Conservation (phyloP, 2,888 invertebrate species). For the Sphaerophoria taeniata region DNA sequence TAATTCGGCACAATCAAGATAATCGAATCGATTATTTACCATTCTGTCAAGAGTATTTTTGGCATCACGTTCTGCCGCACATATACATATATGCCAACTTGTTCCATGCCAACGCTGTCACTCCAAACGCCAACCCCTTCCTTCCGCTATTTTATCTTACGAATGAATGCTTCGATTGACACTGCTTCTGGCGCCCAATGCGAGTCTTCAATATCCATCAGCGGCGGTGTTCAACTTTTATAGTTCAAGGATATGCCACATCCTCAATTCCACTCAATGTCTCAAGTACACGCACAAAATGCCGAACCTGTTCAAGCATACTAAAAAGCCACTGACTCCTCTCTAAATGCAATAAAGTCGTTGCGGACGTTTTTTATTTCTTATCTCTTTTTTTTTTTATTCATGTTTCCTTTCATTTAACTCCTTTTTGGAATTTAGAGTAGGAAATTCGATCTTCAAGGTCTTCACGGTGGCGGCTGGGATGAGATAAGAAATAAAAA, state of each 20-base stretch:
- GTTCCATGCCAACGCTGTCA: neutral
- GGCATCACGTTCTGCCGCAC: conserved; percentile 46
- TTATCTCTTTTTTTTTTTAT: neutral
- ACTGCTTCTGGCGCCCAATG: conserved; percentile 17
- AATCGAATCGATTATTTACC: conserved; percentile 72
- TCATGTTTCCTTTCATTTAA: conserved; percentile 3
- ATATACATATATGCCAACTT: conserved; percentile 17
- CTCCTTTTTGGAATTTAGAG: conserved; percentile 9
- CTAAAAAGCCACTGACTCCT: conserved; percentile 47
- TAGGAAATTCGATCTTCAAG: neutral
- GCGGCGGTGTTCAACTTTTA: neutral
- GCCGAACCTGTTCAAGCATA: conserved; percentile 58
- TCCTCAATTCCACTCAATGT: conserved; percentile 29
- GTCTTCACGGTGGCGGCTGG: neutral
- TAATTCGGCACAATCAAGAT: conserved; percentile 73
- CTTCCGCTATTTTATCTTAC: conserved; percentile 20
- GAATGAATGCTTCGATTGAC: conserved; percentile 52
- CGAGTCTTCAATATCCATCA: neutral
- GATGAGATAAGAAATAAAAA: conserved; percentile 7
- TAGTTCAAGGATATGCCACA: conserved; percentile 33
- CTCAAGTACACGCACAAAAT: conserved; percentile 47
- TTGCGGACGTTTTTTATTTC: conserved; percentile 13
- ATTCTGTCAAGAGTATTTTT: conserved; percentile 57
- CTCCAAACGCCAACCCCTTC: neutral
- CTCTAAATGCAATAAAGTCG: conserved; percentile 54